Evolutionary conservation across 2,797 vertebrate genomes (phyloP).

Genomic region (Vireo griseus): DNA sequence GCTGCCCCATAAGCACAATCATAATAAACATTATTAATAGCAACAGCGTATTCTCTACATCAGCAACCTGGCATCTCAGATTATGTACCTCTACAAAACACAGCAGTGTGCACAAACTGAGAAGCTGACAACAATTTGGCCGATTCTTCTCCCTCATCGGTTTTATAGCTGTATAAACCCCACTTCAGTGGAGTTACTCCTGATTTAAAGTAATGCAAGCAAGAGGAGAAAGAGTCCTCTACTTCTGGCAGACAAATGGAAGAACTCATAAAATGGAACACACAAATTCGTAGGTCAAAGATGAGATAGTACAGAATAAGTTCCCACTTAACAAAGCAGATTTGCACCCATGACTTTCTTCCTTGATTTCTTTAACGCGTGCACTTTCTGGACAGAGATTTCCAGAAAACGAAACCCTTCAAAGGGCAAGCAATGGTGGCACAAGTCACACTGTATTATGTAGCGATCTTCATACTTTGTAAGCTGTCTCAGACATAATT

Average conservation of each 20-base stretch:
- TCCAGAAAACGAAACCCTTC: not conserved
- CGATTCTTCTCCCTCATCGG: slow-evolving; percentile 54
- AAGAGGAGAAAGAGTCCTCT: slow-evolving; percentile 26
- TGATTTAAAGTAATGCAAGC: slow-evolving; percentile 53
- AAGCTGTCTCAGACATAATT: not conserved
- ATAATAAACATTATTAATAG: slow-evolving; percentile 60
- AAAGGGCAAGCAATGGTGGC: not conserved
- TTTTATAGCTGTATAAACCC: slow-evolving; percentile 63
- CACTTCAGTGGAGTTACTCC: slow-evolving; percentile 48
- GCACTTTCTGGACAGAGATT: not conserved
- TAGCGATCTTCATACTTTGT: not conserved
- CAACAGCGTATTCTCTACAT: slow-evolving; percentile 49
- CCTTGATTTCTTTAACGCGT: not conserved
- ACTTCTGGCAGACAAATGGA: slow-evolving; percentile 34
- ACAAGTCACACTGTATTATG: rapidly evolving
- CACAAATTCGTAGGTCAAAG: slow-evolving; percentile 36
- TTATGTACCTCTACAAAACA: slow-evolving; percentile 51
- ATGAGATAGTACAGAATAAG: not conserved
- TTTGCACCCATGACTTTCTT: not conserved
- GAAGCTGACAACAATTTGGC: slow-evolving; percentile 54
- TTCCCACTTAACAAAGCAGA: not conserved
- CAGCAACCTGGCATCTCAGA: slow-evolving; percentile 54
- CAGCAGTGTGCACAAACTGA: slow-evolving; percentile 46
- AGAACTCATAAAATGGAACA: slow-evolving; percentile 17
- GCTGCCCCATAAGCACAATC: slow-evolving; percentile 25